A percentile compares a stretch with the other conserved stretches of the same genome.
Evolutionary conservation across 2,888 invertebrate species (phyloP).

Genomic region (Scaptomyza caliginosa): DNA sequence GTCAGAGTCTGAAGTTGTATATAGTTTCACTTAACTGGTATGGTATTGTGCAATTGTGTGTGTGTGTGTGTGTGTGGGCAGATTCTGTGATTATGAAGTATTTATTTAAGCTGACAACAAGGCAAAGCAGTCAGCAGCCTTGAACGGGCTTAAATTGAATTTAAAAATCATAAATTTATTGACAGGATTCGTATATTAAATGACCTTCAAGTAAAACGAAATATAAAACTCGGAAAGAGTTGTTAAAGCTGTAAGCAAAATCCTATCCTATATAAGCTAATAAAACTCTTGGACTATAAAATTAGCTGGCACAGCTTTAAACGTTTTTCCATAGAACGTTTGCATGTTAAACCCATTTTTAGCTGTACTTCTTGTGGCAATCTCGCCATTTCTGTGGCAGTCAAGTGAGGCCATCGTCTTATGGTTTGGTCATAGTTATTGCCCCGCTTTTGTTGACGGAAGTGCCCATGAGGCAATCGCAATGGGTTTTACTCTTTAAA

Average conservation of each 20-base stretch:
- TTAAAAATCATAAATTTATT: constrained; percentile 37
- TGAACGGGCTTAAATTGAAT: constrained; percentile 59
- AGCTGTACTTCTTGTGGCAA: background rate
- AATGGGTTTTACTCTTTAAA: constrained; percentile 2
- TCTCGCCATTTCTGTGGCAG: constrained; percentile 27
- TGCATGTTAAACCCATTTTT: constrained; percentile 3
- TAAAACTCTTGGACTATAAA: constrained; percentile 15
- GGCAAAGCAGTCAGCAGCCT: constrained; percentile 31
- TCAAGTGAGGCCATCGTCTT: constrained; percentile 52
- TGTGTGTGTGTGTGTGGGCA: constrained; percentile 33
- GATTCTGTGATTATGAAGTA: constrained; percentile 50
- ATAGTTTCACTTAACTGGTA: constrained; percentile 1
- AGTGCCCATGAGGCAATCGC: constrained; percentile 45
- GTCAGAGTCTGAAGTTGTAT: constrained; percentile 42
- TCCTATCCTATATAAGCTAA: constrained; percentile 17
- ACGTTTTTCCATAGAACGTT: constrained; percentile 39
- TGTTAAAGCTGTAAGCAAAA: no score
- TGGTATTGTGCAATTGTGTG: background rate
- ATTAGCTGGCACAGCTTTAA: constrained; percentile 32
- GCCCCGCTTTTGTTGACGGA: constrained; percentile 60
- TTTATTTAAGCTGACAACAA: constrained; percentile 58
- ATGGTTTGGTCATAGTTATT: constrained; percentile 45
- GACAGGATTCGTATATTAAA: constrained; percentile 37
- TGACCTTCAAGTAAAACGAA: constrained; percentile 15
- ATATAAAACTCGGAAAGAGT: no score